Conservation (phyloP, 2,797 vertebrate genomes). For the Neosilurus hyrtlii region DNA sequence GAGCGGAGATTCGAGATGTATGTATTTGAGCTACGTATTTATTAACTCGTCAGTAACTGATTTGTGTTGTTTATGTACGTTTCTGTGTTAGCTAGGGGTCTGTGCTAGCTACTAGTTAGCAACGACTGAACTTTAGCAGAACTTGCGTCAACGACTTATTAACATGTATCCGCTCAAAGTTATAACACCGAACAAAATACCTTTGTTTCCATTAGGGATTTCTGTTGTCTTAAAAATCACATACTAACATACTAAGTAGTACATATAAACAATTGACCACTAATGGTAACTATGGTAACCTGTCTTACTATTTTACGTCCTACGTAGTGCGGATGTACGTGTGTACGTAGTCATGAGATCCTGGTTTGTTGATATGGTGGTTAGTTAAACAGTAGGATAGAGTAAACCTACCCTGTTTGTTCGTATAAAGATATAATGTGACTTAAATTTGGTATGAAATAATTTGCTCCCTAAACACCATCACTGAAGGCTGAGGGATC, state of each 20-base stretch:
- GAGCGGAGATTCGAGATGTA: neutral
- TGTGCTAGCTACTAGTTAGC: neutral
- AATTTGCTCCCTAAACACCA: neutral
- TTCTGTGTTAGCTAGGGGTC: neutral
- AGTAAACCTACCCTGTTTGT: too few relatives aligned
- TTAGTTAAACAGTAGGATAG: neutral
- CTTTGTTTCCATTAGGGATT: neutral
- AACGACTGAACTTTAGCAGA: neutral
- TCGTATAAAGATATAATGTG: too few relatives aligned
- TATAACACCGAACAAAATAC: neutral
- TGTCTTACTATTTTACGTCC: neutral
- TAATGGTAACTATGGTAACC: constrained; percentile 26
- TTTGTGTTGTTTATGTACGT: neutral
- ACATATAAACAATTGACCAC: neutral
- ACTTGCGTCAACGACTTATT: neutral
- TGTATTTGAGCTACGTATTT: constrained; percentile 1
- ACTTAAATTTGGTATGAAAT: neutral
- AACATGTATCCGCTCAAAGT: neutral
- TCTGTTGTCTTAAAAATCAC: neutral
- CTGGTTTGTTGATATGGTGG: neutral
- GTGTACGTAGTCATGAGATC: neutral
- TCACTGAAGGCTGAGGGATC: neutral
- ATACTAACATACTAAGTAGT: constrained; percentile 26
- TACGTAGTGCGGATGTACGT: constrained; percentile 19
- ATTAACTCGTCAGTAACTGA: neutral